Percentiles rank a stretch among this genome's conserved stretches.
These are phyloP conservation scores for Epinephelus coioides DNA, from an alignment of 2,797 vertebrate species.

Conservation along the genomic window DNA sequence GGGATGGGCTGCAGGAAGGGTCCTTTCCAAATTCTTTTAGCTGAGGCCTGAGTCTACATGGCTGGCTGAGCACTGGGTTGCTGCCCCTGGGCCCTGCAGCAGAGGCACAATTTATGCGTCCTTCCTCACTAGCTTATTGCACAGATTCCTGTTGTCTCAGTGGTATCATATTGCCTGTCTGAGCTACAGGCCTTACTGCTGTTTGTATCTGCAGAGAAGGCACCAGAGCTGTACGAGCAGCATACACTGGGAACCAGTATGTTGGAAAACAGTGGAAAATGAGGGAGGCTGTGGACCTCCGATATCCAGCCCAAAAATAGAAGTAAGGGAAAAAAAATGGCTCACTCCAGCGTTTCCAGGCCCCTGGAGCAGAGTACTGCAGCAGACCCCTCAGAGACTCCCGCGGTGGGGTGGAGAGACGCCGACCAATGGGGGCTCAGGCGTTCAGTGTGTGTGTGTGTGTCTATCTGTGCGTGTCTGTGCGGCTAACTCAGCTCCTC, in stretches of 20 bases:
- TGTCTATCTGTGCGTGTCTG: slow-evolving; percentile 57
- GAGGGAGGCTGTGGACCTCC: slow-evolving; percentile 72
- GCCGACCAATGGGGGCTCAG: slow-evolving; percentile 85
- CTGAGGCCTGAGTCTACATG: slow-evolving; percentile 80
- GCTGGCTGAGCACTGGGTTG: slow-evolving; percentile 81
- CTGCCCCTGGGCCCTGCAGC: slow-evolving; percentile 79
- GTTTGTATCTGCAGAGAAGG: slow-evolving; percentile 59
- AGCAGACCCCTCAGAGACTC: slow-evolving; percentile 86
- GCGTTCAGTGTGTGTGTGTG: slow-evolving; percentile 63
- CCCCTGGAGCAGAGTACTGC: slow-evolving; percentile 84
- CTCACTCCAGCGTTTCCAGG: slow-evolving; percentile 85
- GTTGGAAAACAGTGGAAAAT: slow-evolving; percentile 77
- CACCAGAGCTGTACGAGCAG: slow-evolving; percentile 22
- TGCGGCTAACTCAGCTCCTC: slow-evolving; percentile 80
- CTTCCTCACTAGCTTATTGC: slow-evolving; percentile 77
- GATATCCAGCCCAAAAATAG: slow-evolving; percentile 85
- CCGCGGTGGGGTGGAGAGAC: slow-evolving; percentile 83
- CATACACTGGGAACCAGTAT: slow-evolving; percentile 77
- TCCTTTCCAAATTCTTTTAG: slow-evolving; percentile 81
- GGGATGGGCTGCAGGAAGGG: slow-evolving; percentile 79
- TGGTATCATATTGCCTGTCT: slow-evolving; percentile 73
- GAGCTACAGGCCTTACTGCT: slow-evolving; percentile 62
- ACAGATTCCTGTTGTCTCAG: slow-evolving; percentile 77
- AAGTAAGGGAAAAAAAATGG: slow-evolving; percentile 75
- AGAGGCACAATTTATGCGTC: slow-evolving; percentile 78